These are phyloP conservation scores for Microtus pennsylvanicus DNA, from an alignment of 2,113 vertebrate species.

Conservation along the genomic window DNA sequence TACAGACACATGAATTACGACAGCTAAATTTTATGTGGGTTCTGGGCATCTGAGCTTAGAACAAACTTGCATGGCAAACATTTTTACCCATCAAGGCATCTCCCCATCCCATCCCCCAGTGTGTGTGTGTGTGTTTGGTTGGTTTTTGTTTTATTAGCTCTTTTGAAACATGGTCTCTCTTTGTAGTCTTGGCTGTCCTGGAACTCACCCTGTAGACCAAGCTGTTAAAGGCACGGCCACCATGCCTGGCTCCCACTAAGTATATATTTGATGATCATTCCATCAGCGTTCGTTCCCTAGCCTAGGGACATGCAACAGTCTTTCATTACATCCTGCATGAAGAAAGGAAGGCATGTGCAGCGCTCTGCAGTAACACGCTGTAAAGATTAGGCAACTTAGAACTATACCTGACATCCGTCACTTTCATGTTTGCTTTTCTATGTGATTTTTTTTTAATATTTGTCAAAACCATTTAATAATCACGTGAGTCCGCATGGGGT, in stretches of 20 bases:
- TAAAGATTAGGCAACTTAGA: neutral
- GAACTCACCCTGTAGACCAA: neutral
- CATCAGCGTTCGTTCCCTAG: conserved; percentile 3
- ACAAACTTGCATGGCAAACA: neutral
- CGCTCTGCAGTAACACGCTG: neutral
- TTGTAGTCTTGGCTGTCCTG: neutral
- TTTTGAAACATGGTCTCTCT: neutral
- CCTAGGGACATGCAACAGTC: neutral
- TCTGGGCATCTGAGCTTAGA: neutral
- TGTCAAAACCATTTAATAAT: neutral
- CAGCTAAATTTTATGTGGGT: neutral
- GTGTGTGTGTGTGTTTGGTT: neutral
- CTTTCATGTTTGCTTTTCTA: neutral
- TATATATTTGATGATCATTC: neutral
- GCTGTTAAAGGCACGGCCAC: neutral
- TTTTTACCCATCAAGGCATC: neutral
- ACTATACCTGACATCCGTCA: neutral
- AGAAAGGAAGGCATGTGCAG: neutral
- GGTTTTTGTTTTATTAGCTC: neutral
- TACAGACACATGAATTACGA: neutral
- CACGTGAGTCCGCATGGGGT: neutral
- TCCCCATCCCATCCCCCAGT: neutral
- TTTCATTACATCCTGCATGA: conserved; percentile 25
- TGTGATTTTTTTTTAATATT: neutral
- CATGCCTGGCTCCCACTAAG: neutral